phyloP scores from a whole-genome alignment of 2,113 vertebrate species.

The Tetrax tetrax region DNA sequence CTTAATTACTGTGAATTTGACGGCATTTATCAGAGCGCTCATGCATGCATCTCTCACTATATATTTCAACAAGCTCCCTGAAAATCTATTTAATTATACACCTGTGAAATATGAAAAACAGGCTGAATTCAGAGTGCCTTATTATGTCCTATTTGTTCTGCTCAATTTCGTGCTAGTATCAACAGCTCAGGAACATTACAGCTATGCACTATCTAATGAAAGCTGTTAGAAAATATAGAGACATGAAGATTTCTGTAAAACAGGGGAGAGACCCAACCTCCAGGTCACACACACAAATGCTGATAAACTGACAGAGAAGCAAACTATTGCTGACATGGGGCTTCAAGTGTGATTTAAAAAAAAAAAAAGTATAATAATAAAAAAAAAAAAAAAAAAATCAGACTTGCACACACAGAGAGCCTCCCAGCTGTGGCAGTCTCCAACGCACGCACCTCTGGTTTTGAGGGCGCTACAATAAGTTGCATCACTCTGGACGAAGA shows the following conservation, averaged over 20 bases:
- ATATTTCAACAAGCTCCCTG: neutral
- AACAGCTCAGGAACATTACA: neutral
- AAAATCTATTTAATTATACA: neutral
- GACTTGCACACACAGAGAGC: accelerated
- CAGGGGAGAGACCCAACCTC: neutral
- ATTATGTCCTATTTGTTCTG: neutral
- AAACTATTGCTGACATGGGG: accelerated
- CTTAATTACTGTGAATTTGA: neutral
- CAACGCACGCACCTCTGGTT: accelerated
- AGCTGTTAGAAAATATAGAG: accelerated
- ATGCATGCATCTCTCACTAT: neutral
- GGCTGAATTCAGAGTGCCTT: neutral
- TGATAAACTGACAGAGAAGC: neutral
- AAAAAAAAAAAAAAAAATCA: neutral
- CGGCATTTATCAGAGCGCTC: neutral
- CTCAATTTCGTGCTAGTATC: neutral
- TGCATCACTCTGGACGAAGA: neutral
- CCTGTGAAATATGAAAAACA: neutral
- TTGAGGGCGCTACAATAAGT: neutral
- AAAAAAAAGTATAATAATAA: neutral
- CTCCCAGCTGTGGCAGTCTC: too few species aligned
- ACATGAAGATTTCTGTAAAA: neutral
- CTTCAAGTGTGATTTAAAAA: too few species aligned
- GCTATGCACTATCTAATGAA: neutral
- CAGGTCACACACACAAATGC: neutral